phyloP scores from a whole-genome alignment of 2,888 invertebrate genomes.

The Acanthoscelides obtectus region DNA sequence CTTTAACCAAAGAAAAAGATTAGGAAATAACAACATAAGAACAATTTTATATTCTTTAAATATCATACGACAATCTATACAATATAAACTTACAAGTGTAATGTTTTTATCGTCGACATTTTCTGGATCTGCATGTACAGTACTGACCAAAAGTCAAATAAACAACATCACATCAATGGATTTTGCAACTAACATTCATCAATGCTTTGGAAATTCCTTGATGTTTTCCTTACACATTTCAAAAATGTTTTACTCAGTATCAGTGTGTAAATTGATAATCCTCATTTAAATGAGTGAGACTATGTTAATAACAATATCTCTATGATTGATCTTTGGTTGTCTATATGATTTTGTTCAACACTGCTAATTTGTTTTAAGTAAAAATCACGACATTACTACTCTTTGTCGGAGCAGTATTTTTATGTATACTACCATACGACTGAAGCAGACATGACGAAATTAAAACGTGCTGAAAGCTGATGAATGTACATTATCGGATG shows the following conservation, averaged over 20 bases:
- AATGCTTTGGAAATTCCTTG: no score
- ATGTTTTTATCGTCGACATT: slow-evolving; percentile 43
- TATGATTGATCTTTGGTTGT: neutral
- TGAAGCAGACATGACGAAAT: neutral
- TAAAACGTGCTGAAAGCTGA: no score
- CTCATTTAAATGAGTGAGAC: no score
- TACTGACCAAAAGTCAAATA: slow-evolving; percentile 11
- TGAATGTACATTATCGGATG: no score
- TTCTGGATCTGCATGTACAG: slow-evolving; percentile 33
- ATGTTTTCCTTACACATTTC: no score
- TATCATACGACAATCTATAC: slow-evolving; percentile 43
- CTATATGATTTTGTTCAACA: neutral
- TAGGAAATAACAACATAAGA: slow-evolving; percentile 40
- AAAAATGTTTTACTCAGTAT: no score
- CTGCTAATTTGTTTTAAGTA: slow-evolving; percentile 31
- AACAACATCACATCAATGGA: neutral
- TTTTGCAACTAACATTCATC: neutral
- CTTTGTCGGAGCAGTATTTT: slow-evolving; percentile 26
- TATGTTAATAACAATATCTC: no score
- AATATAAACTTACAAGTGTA: slow-evolving; percentile 44
- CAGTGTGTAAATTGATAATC: no score
- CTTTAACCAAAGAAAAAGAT: slow-evolving; percentile 35
- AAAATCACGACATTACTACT: slow-evolving; percentile 36
- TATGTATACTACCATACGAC: slow-evolving; percentile 11
- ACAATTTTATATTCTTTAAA: slow-evolving; percentile 37